phyloP scores from a whole-genome alignment of 2,797 vertebrate species.

The Micromesistius poutassou region DNA sequence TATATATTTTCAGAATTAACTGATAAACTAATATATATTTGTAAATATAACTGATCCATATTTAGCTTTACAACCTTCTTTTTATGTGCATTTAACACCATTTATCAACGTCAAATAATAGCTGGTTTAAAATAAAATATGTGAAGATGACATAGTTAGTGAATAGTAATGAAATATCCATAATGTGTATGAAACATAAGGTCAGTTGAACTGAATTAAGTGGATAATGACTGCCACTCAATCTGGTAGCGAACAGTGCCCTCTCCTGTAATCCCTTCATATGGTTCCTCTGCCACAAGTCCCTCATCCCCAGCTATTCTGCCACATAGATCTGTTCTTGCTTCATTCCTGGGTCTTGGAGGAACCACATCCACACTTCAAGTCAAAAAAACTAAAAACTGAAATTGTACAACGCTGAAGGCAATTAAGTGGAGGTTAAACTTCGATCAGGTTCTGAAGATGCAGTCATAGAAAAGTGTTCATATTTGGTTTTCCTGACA shows the following conservation, averaged over 20 bases:
- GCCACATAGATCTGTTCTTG: not conserved
- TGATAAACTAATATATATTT: not conserved
- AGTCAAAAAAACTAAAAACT: not conserved
- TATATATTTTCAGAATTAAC: not conserved
- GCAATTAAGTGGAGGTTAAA: constrained; percentile 46
- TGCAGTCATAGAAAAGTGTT: constrained; percentile 49
- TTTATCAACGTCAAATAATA: not conserved
- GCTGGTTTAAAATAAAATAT: not conserved
- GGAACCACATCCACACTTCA: not conserved
- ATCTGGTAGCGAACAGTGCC: not conserved
- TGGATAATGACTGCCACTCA: not conserved
- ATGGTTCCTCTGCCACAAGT: not conserved
- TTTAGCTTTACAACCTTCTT: not conserved
- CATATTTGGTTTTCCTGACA: constrained; percentile 56
- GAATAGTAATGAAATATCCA: not conserved
- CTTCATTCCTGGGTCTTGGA: not conserved
- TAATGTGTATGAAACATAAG: not conserved
- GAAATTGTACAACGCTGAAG: constrained; percentile 22
- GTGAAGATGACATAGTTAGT: not conserved
- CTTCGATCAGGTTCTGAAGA: constrained; percentile 46
- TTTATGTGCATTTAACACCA: not conserved
- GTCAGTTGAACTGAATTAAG: not conserved
- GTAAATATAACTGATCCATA: not conserved
- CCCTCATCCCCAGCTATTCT: not conserved
- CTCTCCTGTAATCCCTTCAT: not conserved